phyloP scores from a whole-genome alignment of 2,888 invertebrate species.

The Vesta saturnalis region DNA sequence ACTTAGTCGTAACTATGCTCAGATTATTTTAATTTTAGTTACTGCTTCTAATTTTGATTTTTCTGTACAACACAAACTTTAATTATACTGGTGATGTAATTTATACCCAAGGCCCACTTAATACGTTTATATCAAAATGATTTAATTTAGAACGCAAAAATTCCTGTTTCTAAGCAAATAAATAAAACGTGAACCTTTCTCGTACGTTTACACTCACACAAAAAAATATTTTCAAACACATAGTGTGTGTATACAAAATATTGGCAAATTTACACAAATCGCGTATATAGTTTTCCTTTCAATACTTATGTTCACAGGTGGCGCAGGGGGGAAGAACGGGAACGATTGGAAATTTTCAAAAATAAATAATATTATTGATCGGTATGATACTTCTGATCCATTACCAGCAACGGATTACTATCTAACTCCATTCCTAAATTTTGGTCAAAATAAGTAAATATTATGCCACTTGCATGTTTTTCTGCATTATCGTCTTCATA shows the following conservation, averaged over 20 bases:
- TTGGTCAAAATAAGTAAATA: too few relatives aligned
- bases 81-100: constrained; percentile 56
- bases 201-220: not conserved
- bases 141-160: constrained; percentile 50
- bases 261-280: not conserved
- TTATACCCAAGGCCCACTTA: constrained; percentile 49
- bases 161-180: constrained; percentile 35
- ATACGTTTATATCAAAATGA: constrained; percentile 47
- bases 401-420: too few relatives aligned
- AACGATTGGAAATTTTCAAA: too few relatives aligned
- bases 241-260: not conserved
- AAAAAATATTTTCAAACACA: too few relatives aligned
- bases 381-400: too few relatives aligned
- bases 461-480: too few relatives aligned
- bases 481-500: too few relatives aligned
- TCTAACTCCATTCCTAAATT: too few relatives aligned
- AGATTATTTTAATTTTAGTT: constrained; percentile 61
- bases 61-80: constrained; percentile 53
- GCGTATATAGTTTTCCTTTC: not conserved
- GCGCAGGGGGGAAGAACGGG: too few relatives aligned
- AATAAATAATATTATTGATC: too few relatives aligned
- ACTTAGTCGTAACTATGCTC: constrained; percentile 54
- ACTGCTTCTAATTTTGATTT: constrained; percentile 56
- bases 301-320: not conserved
- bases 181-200: constrained; percentile 21